Evolutionary conservation across 1,140 invertebrate genomes (phyloP).

Genomic region (Nasonia longicornis): DNA sequence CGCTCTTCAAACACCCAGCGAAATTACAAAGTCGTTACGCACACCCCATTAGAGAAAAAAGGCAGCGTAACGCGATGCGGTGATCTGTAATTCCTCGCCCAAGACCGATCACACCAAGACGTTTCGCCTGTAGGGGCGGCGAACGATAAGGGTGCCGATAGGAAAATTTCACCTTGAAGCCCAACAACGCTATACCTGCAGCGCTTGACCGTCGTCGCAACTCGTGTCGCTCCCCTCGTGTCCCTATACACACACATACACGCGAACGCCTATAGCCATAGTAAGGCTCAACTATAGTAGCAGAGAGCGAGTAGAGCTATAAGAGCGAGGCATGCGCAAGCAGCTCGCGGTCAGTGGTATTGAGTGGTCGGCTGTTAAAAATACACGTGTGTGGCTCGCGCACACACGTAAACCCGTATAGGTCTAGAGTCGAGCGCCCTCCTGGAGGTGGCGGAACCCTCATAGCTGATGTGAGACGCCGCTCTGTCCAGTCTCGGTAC

Average conservation of each 20-base stretch:
- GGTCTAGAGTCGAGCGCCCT: background rate
- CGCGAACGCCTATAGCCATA: background rate
- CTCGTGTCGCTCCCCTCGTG: background rate
- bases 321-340: slow-evolving; percentile 58
- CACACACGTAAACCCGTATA: slow-evolving; percentile 12
- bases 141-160: background rate
- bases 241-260: background rate
- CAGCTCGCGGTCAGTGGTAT: slow-evolving; percentile 63
- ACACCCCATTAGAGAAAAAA: background rate
- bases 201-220: background rate
- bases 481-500: slow-evolving; percentile 61
- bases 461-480: slow-evolving; percentile 47
- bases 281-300: background rate
- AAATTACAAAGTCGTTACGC: background rate
- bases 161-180: slow-evolving; percentile 18
- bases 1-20: background rate
- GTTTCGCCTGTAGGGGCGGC: background rate
- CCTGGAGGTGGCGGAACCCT: background rate
- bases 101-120: background rate
- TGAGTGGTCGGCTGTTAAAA: slow-evolving; percentile 62
- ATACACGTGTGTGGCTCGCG: slow-evolving; percentile 52
- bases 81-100: background rate
- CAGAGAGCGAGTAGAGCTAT: background rate
- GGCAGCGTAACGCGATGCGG: background rate
- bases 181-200: background rate